These are phyloP conservation scores for Cranoglanis bouderius DNA, from an alignment of 2,113 vertebrate genomes.

Conservation along the genomic window DNA sequence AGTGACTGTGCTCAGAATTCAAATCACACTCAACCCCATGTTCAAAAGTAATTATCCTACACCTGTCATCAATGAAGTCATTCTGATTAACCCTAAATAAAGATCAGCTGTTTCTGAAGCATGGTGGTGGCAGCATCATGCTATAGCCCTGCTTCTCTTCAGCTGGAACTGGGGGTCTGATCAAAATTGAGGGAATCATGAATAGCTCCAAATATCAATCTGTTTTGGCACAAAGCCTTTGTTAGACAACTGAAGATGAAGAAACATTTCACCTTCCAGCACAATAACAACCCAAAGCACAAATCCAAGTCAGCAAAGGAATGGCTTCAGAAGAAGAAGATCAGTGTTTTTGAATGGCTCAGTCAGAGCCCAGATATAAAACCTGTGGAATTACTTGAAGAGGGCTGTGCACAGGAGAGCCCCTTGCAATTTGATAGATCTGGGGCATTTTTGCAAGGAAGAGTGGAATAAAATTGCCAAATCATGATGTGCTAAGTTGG, in stretches of 20 bases:
- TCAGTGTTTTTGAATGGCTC: neutral
- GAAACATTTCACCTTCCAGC: neutral
- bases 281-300: neutral
- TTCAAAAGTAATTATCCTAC: neutral
- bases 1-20: neutral
- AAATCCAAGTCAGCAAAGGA: neutral
- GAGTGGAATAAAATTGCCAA: neutral
- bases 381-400: neutral
- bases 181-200: neutral
- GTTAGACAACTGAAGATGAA: neutral
- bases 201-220: neutral
- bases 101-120: neutral
- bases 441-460: neutral
- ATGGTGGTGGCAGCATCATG: neutral
- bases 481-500: neutral
- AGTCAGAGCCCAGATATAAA: neutral
- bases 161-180: neutral
- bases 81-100: neutral
- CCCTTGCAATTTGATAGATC: neutral
- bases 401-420: neutral
- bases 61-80: neutral
- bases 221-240: neutral
- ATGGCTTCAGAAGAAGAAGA: neutral
- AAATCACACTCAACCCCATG: neutral
- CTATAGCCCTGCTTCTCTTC: neutral